Evolutionary conservation across 2,113 vertebrate species (phyloP).

Genomic region (Pluvialis apricaria): DNA sequence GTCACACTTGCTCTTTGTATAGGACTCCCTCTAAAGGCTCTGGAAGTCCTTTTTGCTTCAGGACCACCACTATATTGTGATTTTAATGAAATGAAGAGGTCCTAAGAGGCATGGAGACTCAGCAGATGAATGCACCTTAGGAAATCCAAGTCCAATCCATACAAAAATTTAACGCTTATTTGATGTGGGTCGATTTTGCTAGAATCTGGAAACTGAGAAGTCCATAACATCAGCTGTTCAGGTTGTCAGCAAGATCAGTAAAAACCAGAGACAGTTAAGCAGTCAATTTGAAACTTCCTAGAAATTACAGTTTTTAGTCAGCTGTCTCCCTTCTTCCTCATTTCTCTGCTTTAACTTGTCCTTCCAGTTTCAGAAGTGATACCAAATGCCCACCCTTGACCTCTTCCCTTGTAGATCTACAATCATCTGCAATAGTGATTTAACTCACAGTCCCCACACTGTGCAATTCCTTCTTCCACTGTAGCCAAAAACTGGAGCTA

Average conservation of each 20-base stretch:
- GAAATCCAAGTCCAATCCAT: background rate
- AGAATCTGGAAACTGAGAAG: background rate
- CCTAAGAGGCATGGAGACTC: background rate
- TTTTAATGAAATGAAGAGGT: background rate
- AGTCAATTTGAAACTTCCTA: background rate
- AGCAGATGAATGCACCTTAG: background rate
- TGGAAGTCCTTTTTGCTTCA: background rate
- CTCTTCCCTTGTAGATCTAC: background rate
- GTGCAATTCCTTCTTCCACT: background rate
- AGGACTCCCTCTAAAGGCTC: constrained; percentile 34
- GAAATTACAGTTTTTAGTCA: background rate
- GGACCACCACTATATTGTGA: background rate
- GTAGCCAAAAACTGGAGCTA: background rate
- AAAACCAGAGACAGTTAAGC: background rate
- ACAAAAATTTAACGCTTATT: background rate
- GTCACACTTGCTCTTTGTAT: background rate
- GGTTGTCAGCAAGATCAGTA: background rate
- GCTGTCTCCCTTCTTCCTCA: background rate
- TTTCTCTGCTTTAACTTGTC: background rate
- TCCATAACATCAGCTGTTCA: background rate
- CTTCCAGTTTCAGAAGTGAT: background rate
- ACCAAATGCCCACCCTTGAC: background rate
- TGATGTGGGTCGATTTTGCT: background rate
- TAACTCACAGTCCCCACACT: background rate
- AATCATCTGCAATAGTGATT: constrained; percentile 20